phyloP scores from a whole-genome alignment of 2,888 invertebrate species.

The Sylvicola cinctus region DNA sequence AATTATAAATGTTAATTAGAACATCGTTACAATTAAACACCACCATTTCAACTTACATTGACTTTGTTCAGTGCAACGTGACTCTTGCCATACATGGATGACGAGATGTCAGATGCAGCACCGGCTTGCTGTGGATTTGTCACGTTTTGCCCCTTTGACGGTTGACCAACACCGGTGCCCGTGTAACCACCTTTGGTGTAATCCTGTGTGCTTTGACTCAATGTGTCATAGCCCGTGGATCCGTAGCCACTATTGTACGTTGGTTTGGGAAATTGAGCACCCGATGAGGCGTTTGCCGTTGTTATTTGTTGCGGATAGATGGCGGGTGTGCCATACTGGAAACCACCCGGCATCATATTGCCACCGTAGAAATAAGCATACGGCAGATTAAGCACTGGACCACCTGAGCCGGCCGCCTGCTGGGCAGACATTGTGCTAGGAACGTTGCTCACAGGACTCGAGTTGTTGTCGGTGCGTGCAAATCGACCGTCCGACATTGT shows the following conservation, averaged over 20 bases:
- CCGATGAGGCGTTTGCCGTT: constrained; percentile 49
- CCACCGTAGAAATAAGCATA: constrained; percentile 41
- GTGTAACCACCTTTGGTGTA: constrained; percentile 25
- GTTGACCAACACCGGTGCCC: constrained; percentile 23
- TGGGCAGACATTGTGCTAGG: constrained; percentile 55
- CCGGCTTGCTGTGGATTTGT: constrained; percentile 28
- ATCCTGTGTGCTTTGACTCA: constrained; percentile 24
- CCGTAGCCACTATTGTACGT: constrained; percentile 38
- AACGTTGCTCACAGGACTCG: constrained; percentile 44
- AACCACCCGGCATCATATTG: constrained; percentile 44
- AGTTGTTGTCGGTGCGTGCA: constrained; percentile 54
- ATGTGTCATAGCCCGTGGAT: constrained; percentile 38
- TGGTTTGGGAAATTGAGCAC: constrained; percentile 48
- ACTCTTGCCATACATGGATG: constrained; percentile 71
- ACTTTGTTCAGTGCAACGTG: constrained; percentile 80
- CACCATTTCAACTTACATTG: constrained; percentile 42
- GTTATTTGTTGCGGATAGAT: constrained; percentile 53
- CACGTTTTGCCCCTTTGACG: constrained; percentile 25
- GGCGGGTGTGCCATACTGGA: constrained; percentile 45
- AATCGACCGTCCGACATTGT: constrained; percentile 48
- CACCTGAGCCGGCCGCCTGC: constrained; percentile 28
- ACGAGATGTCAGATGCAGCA: constrained; percentile 49
- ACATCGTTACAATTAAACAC: constrained; percentile 3
- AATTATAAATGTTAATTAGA: background rate
- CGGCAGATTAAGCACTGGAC: constrained; percentile 25